These are phyloP conservation scores for Mohoua ochrocephala DNA, from an alignment of 2,113 vertebrate species.

Conservation along the genomic window DNA sequence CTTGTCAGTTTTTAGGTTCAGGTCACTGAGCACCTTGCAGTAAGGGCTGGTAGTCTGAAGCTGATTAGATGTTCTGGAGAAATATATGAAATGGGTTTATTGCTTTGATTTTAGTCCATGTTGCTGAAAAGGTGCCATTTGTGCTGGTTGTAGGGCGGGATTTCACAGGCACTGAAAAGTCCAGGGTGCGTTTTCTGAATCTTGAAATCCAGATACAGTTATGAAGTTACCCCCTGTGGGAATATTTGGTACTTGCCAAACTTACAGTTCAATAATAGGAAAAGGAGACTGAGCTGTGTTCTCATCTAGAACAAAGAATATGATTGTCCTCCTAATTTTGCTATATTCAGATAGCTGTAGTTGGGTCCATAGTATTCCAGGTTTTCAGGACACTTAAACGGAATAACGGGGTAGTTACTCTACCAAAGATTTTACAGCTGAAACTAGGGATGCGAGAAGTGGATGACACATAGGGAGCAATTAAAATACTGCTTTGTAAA, in stretches of 20 bases:
- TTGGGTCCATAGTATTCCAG: not conserved
- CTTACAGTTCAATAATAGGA: not conserved
- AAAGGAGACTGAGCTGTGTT: not conserved
- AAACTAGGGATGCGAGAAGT: not conserved
- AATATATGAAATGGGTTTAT: not conserved
- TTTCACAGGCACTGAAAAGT: not conserved
- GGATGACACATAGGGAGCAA: not conserved
- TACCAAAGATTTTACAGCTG: not conserved
- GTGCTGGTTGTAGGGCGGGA: not conserved
- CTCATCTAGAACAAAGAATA: not conserved
- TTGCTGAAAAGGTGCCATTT: not conserved
- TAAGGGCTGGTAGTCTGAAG: not conserved
- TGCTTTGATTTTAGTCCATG: not conserved
- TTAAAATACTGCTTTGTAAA: constrained; percentile 14
- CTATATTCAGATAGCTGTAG: not conserved
- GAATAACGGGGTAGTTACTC: not conserved
- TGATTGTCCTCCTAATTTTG: not conserved
- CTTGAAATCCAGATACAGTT: not conserved
- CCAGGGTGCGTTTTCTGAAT: not conserved
- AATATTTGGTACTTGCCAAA: not conserved
- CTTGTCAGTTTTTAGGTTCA: not conserved
- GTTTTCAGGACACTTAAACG: not conserved
- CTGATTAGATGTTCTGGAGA: not conserved
- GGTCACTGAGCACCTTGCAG: not conserved
- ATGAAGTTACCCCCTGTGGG: not conserved